Evolutionary conservation across 2,888 invertebrate species (phyloP), one percentile per base, ranked within the genome.

Genomic region (Stenodera caucasica): DNA sequence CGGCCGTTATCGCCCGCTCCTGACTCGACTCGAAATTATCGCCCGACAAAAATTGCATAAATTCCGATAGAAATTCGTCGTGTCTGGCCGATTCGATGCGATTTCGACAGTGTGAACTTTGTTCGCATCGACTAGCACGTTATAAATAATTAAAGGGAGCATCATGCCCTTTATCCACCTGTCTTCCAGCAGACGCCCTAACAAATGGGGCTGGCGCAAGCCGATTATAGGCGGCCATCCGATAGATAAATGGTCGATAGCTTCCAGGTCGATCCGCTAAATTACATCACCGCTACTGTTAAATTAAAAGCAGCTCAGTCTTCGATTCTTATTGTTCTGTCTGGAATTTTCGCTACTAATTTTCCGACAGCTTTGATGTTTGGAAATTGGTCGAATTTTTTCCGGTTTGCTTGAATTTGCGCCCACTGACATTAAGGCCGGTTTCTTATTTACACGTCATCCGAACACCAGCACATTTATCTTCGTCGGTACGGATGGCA

Each of bases 251-350:
- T 77, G 75, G 73, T 75, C 75, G 77, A 76, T 77, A 73, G 75
- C 69, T 60, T 72, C 65, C 74, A 70, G 75, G 76, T 77, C 78
- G 77, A 78, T 78, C 73, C 75, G 71, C 71, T 76, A 78, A 79
- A 78, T 79, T 79, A 78, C 79, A 73, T 75, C 67, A 74, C 75
- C 72, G 75, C 73, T 72, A 72, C 75, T 76, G 77, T 78, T 78
- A 78, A 79, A 79, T 79, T 79, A 79, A 78, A 77, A 75, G 76
- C 72, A 74, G 75, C 74, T 76, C 76, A 75, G 75, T 74, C 73
- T 71, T 71, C 70, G 69, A 72, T 73, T 72, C 73, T 70, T 71
- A 70, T 71, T 73, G 69, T 67, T 67, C 66, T 65, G n/a, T n/a
- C n/a, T n/a, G n/a, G n/a, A n/a, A n/a, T n/a, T n/a, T n/a, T n/a